Evolutionary conservation across 2,113 vertebrate genomes (phyloP).

Genomic region (Leucoraja erinaceus): DNA sequence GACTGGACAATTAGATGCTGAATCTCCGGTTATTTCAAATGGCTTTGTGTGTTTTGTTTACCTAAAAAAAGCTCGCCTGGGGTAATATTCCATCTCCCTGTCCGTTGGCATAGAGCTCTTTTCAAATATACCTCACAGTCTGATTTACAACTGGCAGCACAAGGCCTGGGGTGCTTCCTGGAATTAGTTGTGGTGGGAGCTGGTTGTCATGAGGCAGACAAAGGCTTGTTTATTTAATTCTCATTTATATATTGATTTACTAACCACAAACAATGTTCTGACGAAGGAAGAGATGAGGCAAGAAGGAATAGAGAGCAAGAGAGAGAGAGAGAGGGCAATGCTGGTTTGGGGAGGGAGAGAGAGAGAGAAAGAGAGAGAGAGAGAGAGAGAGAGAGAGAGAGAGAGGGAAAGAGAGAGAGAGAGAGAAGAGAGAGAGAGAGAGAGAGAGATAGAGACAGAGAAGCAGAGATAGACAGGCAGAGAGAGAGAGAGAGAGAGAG

Average conservation of each 20-base stretch:
- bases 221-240: background rate
- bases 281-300: background rate
- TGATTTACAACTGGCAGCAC: background rate
- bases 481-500: too few species aligned
- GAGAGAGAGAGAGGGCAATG: background rate
- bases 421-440: too few species aligned
- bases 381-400: background rate
- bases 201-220: background rate
- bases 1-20: background rate
- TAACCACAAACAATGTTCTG: background rate
- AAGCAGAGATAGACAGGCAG: too few species aligned
- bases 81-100: too few species aligned
- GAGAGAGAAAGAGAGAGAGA: background rate
- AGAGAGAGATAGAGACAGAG: too few species aligned
- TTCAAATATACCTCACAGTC: background rate
- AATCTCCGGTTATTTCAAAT: background rate
- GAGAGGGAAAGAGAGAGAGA: too few species aligned
- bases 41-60: background rate
- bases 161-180: background rate
- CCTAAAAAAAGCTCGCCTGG: background rate
- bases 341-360: background rate
- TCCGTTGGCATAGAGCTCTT: background rate
- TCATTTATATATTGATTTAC: constrained; percentile 3
- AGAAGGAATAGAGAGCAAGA: background rate
- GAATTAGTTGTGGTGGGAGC: background rate